Percentiles rank a stretch among this genome's conserved stretches.
These are phyloP conservation scores for Plemyria rubiginata DNA, from an alignment of 2,888 invertebrate genomes.

Conservation along the genomic window DNA sequence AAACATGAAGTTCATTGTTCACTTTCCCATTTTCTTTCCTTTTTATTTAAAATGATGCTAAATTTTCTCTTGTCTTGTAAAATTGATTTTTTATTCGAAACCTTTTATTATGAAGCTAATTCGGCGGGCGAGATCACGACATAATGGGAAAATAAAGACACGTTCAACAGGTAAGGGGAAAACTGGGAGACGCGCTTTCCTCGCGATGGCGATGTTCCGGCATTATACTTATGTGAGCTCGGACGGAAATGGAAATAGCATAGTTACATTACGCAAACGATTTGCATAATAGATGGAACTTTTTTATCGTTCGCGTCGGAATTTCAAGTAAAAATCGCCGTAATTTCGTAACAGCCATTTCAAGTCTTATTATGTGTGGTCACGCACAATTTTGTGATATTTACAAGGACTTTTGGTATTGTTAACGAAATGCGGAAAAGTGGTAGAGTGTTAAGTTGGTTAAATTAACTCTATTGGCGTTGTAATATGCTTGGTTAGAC, in stretches of 20 bases:
- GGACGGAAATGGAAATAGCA: slow-evolving; percentile 23
- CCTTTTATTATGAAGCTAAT: slow-evolving; percentile 13
- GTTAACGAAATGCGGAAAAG: slow-evolving; percentile 20
- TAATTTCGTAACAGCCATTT: slow-evolving; percentile 34
- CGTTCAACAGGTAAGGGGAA: slow-evolving; percentile 43
- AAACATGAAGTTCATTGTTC: slow-evolving; percentile 1
- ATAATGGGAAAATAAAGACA: slow-evolving; percentile 26
- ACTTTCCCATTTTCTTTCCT: slow-evolving; percentile 1
- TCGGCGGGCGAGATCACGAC: slow-evolving; percentile 23
- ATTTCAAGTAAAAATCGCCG: slow-evolving; percentile 26
- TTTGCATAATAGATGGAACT: slow-evolving; percentile 38
- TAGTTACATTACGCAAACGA: slow-evolving; percentile 30
- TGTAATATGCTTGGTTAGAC: too few species aligned
- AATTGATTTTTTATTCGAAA: neutral
- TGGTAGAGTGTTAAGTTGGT: neutral
- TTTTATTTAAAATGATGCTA: slow-evolving; percentile 1
- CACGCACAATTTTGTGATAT: slow-evolving; percentile 39
- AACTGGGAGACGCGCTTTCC: slow-evolving; percentile 23
- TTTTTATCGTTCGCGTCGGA: slow-evolving; percentile 28
- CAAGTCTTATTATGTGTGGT: slow-evolving; percentile 39
- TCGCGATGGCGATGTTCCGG: slow-evolving; percentile 8
- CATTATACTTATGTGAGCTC: slow-evolving; percentile 22
- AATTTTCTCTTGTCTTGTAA: slow-evolving; percentile 1
- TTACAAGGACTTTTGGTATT: neutral
- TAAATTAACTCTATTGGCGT: too few species aligned